A percentile compares a stretch with the other conserved stretches of the same genome.
Conservation (phyloP, 2,888 invertebrate species). For the Caenorhabditis zanzibari region DNA sequence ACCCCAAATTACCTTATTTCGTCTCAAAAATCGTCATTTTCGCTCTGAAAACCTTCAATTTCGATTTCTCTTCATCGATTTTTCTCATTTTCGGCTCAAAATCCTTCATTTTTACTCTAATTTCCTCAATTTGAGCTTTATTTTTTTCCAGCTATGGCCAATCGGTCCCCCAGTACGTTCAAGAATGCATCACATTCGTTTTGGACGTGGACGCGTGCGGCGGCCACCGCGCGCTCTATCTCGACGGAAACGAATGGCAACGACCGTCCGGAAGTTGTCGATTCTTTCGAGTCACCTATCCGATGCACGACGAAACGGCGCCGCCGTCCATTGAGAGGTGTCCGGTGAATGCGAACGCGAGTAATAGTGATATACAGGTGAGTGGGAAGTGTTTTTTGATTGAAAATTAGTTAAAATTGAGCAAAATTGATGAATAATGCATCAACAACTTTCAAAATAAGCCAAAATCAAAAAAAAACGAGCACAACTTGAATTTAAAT, state of each 20-base stretch:
- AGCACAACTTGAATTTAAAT: no score
- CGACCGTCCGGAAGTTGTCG: conserved; percentile 62
- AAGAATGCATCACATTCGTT: conserved; percentile 69
- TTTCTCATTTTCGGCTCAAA: not conserved
- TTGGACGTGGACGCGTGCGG: conserved; percentile 65
- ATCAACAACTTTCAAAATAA: no score
- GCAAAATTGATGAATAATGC: not conserved
- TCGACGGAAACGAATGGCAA: conserved; percentile 70
- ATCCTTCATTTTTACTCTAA: not conserved
- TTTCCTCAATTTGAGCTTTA: no score
- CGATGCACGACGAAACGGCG: not conserved
- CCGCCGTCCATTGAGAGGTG: conserved; percentile 45
- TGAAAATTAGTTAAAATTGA: not conserved
- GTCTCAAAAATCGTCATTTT: no score
- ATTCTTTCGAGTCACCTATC: conserved; percentile 35
- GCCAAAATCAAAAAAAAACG: no score
- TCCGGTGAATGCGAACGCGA: not conserved
- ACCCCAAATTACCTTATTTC: no score
- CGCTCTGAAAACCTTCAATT: no score
- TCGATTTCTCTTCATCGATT: no score
- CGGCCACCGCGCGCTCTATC: conserved; percentile 58
- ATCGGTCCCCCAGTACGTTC: conserved; percentile 65
- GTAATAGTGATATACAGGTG: conserved; percentile 55
- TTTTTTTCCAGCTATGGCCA: conserved; percentile 66
- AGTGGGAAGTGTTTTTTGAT: not conserved